phyloP scores from a whole-genome alignment of 2,888 invertebrate species.

The Biston stratarius region DNA sequence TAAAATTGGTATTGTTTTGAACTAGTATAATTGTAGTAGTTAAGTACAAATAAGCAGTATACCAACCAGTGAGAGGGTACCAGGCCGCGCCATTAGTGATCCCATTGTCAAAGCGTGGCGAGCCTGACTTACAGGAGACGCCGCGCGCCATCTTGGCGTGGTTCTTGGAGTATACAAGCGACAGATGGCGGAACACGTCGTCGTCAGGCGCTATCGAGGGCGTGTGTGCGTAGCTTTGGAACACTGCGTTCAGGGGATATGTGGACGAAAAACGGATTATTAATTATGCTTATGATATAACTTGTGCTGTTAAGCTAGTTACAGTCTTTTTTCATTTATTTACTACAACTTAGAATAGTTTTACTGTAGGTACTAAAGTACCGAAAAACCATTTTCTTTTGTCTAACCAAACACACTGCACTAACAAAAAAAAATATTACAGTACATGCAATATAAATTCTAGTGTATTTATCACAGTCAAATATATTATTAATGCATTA shows the following conservation, averaged over 20 bases:
- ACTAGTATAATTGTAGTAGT: neutral
- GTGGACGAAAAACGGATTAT: constrained; percentile 60
- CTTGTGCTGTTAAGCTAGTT: neutral
- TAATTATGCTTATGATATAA: constrained; percentile 16
- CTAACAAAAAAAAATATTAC: too few relatives aligned
- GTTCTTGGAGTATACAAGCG: constrained; percentile 93
- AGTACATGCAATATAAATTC: neutral
- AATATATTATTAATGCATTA: too few relatives aligned
- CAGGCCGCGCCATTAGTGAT: constrained; percentile 98
- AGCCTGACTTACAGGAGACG: constrained; percentile 92
- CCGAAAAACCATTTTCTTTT: too few relatives aligned
- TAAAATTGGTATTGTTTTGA: neutral
- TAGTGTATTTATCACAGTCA: too few relatives aligned
- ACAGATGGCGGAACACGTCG: constrained; percentile 95
- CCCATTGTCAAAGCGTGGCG: constrained; percentile 93
- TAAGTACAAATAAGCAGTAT: too few relatives aligned
- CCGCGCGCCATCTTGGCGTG: constrained; percentile 96
- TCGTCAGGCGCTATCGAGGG: constrained; percentile 96
- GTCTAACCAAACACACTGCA: too few relatives aligned
- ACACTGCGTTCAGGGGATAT: constrained; percentile 91
- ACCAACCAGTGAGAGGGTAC: constrained; percentile 93
- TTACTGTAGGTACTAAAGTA: too few relatives aligned
- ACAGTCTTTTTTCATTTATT: too few relatives aligned
- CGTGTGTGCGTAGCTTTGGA: constrained; percentile 93
- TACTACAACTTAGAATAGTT: too few relatives aligned